phyloP scores from a whole-genome alignment of 2,113 vertebrate species.

The Ptyas mucosa region DNA sequence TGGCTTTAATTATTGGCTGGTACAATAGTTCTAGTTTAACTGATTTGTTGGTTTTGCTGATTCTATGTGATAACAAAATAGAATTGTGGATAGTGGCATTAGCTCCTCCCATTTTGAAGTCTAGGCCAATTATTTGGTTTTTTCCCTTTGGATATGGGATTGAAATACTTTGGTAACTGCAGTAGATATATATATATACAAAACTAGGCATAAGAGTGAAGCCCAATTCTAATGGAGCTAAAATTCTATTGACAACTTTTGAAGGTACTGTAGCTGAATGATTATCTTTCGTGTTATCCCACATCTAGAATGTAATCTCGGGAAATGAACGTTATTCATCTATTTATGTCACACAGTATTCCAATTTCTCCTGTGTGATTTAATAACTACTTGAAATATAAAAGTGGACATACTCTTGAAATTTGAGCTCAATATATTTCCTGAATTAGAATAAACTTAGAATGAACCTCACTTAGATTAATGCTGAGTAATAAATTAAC shows the following conservation, averaged over 20 bases:
- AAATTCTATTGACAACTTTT: not conserved
- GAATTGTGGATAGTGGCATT: not conserved
- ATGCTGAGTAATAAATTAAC: not conserved
- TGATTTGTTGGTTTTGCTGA: not conserved
- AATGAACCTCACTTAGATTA: not conserved
- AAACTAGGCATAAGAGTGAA: not conserved
- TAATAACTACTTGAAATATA: not conserved
- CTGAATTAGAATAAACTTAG: not conserved
- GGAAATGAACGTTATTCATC: not conserved
- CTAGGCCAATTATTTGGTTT: not conserved
- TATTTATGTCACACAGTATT: not conserved
- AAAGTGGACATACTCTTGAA: not conserved
- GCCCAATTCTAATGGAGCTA: not conserved
- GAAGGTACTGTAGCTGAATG: not conserved
- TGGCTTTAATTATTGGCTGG: not conserved
- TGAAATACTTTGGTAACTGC: not conserved
- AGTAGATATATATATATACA: not conserved
- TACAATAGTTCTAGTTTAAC: not conserved
- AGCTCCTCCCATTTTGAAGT: not conserved
- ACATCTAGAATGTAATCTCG: not conserved
- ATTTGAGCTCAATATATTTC: not conserved
- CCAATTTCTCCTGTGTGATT: not conserved
- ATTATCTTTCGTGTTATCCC: not conserved
- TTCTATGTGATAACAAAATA: not conserved
- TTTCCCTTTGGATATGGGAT: not conserved